Evolutionary conservation across 2,888 invertebrate species (phyloP).

Genomic region (Andrena haemorrhoa): DNA sequence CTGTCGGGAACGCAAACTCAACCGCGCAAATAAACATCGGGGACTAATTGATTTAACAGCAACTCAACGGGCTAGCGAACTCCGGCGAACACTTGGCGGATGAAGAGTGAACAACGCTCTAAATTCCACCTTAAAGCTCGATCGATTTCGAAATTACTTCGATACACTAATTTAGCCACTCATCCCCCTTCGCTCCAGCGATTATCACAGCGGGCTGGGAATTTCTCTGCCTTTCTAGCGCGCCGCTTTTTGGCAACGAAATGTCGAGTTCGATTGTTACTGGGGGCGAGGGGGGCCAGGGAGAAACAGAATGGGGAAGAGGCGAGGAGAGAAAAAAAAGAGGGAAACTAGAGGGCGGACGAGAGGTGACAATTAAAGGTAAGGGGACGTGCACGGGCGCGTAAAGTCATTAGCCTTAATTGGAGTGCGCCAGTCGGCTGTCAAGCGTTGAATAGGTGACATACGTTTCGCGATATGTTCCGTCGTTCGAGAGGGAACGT

Average conservation of each 20-base stretch:
- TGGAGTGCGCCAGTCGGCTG: slow-evolving; percentile 76
- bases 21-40: slow-evolving; percentile 21
- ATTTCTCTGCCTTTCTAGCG: not conserved
- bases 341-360: slow-evolving; percentile 50
- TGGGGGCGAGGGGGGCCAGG: not conserved
- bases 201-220: not conserved
- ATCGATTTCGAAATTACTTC: slow-evolving; percentile 17
- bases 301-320: not conserved
- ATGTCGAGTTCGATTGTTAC: slow-evolving; percentile 20
- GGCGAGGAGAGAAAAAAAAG: slow-evolving; percentile 21
- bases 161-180: slow-evolving; percentile 19
- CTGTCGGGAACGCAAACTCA: not conserved
- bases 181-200: not conserved
- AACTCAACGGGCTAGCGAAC: slow-evolving; percentile 26
- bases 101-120: not conserved
- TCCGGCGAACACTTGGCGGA: not conserved
- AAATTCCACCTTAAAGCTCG: slow-evolving; percentile 27
- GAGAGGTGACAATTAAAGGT: slow-evolving; percentile 74
- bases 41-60: slow-evolving; percentile 29
- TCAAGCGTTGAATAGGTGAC: slow-evolving; percentile 72
- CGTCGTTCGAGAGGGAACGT: slow-evolving; percentile 64
- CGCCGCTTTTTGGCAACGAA: slow-evolving; percentile 10
- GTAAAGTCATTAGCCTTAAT: slow-evolving; percentile 81
- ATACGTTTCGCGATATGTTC: slow-evolving; percentile 72
- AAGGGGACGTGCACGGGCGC: slow-evolving; percentile 72